These are phyloP conservation scores for Oscarella lobularis DNA, from an alignment of 37 sponge, comb jelly and placozoan genomes.

Conservation along the genomic window DNA sequence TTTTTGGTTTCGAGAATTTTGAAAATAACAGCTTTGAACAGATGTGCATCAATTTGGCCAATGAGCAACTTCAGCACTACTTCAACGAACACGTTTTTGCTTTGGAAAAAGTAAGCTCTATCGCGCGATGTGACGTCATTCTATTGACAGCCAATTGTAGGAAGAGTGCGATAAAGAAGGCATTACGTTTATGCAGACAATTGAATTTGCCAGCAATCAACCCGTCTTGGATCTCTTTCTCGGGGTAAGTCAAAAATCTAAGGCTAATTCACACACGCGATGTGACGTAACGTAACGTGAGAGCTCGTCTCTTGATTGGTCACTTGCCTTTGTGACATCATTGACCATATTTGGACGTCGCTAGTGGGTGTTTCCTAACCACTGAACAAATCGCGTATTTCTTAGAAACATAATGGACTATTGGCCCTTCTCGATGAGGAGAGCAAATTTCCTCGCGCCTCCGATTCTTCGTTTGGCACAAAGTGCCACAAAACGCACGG, in stretches of 20 bases:
- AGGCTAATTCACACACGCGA: too few relatives aligned
- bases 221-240: slow-evolving; percentile 53
- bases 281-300: too few relatives aligned
- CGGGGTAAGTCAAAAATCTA: slow-evolving; percentile 25
- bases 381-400: too few relatives aligned
- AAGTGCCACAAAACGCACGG: slow-evolving; percentile 43
- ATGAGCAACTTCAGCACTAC: slow-evolving; percentile 49
- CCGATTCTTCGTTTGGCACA: slow-evolving; percentile 31
- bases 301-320: too few relatives aligned
- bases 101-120: slow-evolving; percentile 13
- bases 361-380: too few relatives aligned
- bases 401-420: slow-evolving; percentile 27
- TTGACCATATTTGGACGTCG: too few relatives aligned
- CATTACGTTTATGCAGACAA: too few relatives aligned
- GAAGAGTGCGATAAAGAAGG: slow-evolving; percentile 43
- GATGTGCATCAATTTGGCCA: slow-evolving; percentile 48
- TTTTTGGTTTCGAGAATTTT: slow-evolving; percentile 48
- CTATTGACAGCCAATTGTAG: background rate
- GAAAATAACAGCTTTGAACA: slow-evolving; percentile 37
- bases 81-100: slow-evolving; percentile 46
- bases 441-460: slow-evolving; percentile 34
- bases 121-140: too few relatives aligned
- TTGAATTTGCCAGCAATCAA: slow-evolving; percentile 30
- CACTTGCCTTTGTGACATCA: too few relatives aligned
- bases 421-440: slow-evolving; percentile 47